Conservation (phyloP, 2,797 vertebrate species). For the Trichosurus vulpecula region DNA sequence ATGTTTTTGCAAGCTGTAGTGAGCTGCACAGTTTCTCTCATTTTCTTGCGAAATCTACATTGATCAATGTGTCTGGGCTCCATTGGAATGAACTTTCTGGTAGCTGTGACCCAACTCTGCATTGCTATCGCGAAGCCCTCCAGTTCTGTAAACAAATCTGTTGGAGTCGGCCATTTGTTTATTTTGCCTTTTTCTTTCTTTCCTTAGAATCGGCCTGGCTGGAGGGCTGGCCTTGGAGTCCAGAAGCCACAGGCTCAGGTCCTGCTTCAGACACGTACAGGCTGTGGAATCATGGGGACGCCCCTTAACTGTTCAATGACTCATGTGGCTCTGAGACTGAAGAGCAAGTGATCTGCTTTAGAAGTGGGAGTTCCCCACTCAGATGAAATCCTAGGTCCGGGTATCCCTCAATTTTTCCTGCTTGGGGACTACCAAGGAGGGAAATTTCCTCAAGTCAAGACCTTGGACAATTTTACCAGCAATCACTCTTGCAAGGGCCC, state of each 20-base stretch:
- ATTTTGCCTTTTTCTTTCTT: not conserved
- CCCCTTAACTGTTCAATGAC: not conserved
- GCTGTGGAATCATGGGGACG: not conserved
- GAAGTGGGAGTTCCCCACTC: not conserved
- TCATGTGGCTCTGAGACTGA: not conserved
- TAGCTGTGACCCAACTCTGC: not conserved
- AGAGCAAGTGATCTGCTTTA: not conserved
- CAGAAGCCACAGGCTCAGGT: not conserved
- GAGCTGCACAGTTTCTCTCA: not conserved
- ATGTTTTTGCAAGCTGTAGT: not conserved
- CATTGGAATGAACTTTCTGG: not conserved
- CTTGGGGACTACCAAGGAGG: not conserved
- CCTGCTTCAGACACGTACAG: not conserved
- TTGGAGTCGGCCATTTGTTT: not conserved
- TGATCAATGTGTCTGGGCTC: not conserved
- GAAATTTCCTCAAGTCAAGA: not conserved
- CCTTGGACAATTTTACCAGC: not conserved
- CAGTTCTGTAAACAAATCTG: not conserved
- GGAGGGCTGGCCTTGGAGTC: not conserved
- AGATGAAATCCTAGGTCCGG: not conserved
- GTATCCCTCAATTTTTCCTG: not conserved
- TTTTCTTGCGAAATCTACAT: not conserved
- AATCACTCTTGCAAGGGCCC: not conserved
- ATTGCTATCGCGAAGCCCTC: not conserved
- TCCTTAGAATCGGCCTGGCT: not conserved